Percentiles rank a stretch among this genome's conserved stretches.
phyloP scores from a whole-genome alignment of 2,888 invertebrate species.

The Tanytarsus gracilentus region DNA sequence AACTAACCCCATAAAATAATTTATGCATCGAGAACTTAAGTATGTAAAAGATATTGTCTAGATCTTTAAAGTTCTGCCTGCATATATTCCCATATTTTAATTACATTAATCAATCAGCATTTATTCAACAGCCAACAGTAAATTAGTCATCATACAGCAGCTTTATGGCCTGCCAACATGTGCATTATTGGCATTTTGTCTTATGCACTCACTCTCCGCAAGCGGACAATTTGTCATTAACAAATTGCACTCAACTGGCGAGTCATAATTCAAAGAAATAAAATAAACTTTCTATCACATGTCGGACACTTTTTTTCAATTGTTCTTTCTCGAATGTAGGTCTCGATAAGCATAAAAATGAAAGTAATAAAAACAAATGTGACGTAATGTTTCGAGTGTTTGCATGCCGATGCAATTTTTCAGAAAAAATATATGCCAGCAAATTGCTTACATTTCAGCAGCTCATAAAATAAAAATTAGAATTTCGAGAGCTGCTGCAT shows the following conservation, averaged over 20 bases:
- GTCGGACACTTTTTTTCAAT: not conserved
- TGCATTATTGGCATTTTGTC: not conserved
- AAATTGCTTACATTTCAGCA: too few relatives aligned
- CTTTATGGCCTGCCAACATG: not conserved
- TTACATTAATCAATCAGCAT: conserved; percentile 20
- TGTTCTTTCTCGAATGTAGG: too few relatives aligned
- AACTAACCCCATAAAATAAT: too few relatives aligned
- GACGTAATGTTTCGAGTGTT: not conserved
- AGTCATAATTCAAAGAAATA: conserved; percentile 11
- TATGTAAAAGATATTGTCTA: too few relatives aligned
- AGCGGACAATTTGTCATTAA: conserved; percentile 16
- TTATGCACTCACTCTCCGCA: not conserved
- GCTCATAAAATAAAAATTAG: conserved; percentile 7
- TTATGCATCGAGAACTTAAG: too few relatives aligned
- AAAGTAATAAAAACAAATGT: too few relatives aligned
- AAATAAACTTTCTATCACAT: too few relatives aligned
- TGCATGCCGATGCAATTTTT: too few relatives aligned
- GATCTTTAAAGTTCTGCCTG: too few relatives aligned
- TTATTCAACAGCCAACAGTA: not conserved
- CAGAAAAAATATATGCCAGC: too few relatives aligned
- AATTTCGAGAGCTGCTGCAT: not conserved
- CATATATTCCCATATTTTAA: not conserved
- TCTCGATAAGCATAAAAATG: too few relatives aligned
- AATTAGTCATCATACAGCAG: conserved; percentile 6
- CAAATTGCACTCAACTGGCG: conserved; percentile 8